Conservation (phyloP, 2,888 invertebrate species). For the Trisateles emortualis region DNA sequence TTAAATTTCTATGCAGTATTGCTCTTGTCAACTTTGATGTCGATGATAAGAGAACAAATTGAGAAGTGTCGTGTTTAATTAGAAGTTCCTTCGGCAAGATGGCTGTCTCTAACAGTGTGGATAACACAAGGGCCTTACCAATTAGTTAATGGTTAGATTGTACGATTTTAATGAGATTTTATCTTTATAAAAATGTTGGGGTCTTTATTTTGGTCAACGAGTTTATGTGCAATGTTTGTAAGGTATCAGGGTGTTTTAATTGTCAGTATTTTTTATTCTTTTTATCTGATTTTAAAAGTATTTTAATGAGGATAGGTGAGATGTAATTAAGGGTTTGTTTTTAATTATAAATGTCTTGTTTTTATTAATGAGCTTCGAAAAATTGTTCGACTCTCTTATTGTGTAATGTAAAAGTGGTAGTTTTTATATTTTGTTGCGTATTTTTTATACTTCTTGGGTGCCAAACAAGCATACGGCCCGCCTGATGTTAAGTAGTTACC, state of each 20-base stretch:
- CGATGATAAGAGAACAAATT: constrained; percentile 61
- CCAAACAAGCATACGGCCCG: too few relatives aligned
- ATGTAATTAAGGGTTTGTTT: constrained; percentile 3
- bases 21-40: constrained; percentile 43
- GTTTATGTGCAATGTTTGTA: constrained; percentile 18
- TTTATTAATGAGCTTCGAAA: constrained; percentile 8
- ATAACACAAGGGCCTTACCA: constrained; percentile 63
- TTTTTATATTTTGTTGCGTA: too few relatives aligned
- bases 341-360: constrained; percentile 3
- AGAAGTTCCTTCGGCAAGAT: constrained; percentile 62
- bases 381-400: neutral
- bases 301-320: constrained; percentile 17
- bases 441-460: too few relatives aligned
- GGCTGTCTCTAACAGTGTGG: constrained; percentile 59
- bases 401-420: neutral
- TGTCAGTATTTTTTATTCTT: constrained; percentile 16
- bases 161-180: constrained; percentile 75
- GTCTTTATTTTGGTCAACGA: constrained; percentile 36
- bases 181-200: constrained; percentile 40
- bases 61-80: constrained; percentile 72
- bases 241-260: constrained; percentile 31
- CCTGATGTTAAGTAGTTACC: too few relatives aligned
- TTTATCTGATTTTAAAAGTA: constrained; percentile 19
- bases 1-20: constrained; percentile 34
- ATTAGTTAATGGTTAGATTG: constrained; percentile 77